These are phyloP conservation scores for Mesocentrotus franciscanus DNA, from an alignment of 53 echinoderm and acorn worm genomes.

Conservation along the genomic window DNA sequence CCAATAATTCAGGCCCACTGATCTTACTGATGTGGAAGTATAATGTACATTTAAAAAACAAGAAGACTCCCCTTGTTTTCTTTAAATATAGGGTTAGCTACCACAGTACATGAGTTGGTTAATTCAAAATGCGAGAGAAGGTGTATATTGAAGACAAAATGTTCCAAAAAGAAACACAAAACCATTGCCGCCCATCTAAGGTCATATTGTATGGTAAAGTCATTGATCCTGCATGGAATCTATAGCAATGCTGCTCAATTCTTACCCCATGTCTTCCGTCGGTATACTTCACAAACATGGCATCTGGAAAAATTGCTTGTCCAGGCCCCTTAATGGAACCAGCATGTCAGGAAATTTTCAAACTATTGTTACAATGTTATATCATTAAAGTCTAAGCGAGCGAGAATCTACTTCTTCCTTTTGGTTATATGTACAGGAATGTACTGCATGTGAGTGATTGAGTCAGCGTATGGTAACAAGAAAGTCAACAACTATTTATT, in stretches of 20 bases:
- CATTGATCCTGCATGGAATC: background rate
- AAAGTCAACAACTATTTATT: too few relatives aligned
- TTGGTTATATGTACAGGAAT: background rate
- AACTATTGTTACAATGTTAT: constrained; percentile 12
- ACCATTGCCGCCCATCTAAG: background rate
- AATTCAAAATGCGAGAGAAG: too few relatives aligned
- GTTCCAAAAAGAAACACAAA: background rate
- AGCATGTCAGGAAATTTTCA: background rate
- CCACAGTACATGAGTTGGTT: background rate
- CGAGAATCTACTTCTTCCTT: background rate
- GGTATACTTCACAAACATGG: constrained; percentile 41
- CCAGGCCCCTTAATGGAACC: background rate
- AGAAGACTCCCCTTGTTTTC: background rate
- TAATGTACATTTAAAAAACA: too few relatives aligned
- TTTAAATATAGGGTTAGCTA: background rate
- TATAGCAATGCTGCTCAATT: background rate
- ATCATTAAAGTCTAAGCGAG: background rate
- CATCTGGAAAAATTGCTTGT: constrained; percentile 47
- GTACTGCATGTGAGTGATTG: background rate
- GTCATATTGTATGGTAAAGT: constrained; percentile 7
- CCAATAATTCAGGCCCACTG: too few relatives aligned
- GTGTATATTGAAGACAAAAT: background rate
- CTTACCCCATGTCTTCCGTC: constrained; percentile 13
- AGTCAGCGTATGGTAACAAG: background rate
- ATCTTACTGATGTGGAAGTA: too few relatives aligned